phyloP scores from a whole-genome alignment of 2,113 vertebrate genomes.

The Camelus dromedarius region DNA sequence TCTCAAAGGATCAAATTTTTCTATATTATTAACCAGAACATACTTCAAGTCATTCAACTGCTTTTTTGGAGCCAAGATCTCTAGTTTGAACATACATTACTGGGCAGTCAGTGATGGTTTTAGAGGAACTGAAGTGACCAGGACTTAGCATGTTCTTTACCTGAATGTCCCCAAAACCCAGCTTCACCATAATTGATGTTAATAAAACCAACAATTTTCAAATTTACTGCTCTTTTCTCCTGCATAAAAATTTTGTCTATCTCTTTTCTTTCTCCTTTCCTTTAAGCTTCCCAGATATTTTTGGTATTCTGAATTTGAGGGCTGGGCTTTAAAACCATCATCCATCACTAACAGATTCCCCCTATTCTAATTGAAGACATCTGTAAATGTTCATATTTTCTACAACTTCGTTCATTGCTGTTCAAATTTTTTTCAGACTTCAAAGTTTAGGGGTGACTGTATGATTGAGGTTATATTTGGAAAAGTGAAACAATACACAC shows the following conservation, averaged over 20 bases:
- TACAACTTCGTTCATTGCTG: neutral
- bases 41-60: neutral
- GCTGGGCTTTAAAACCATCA: neutral
- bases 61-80: neutral
- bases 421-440: neutral
- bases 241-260: neutral
- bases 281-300: neutral
- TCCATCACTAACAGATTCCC: neutral
- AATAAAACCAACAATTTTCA: neutral
- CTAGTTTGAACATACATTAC: neutral
- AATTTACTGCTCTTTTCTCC: neutral
- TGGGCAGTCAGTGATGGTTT: neutral
- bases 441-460: neutral
- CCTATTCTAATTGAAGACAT: neutral
- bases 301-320: neutral
- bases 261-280: neutral
- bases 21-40: slow-evolving; percentile 33
- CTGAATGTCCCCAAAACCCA: neutral
- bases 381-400: neutral
- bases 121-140: neutral
- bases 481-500: neutral
- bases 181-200: neutral
- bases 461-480: neutral
- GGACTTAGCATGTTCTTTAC: neutral
- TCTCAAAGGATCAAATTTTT: slow-evolving; percentile 45